Evolutionary conservation across 2,113 vertebrate genomes (phyloP), one percentile per base, ranked within the genome.

Genomic region (Speoplatyrhinus poulsoni): DNA sequence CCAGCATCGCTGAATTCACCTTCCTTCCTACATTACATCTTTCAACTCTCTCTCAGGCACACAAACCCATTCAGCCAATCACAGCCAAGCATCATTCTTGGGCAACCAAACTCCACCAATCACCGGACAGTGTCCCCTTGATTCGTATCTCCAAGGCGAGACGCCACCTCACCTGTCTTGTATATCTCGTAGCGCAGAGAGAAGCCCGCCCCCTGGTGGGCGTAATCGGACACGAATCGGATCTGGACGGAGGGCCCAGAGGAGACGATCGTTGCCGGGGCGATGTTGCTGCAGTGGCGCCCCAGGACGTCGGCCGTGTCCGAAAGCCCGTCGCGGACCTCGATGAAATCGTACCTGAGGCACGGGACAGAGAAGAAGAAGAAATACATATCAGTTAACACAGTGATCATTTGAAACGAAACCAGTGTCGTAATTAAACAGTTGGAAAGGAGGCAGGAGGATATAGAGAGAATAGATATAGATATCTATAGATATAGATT

Each of bases 181-280:
- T 95, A 96, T 92, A 99, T 99, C 93, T 99, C 98, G 0, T 99
- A 99, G 85, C 97, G 96, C 77, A 99, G 94, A 0, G 97, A 99
- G 93, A 99, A 99, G 70, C 98, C 98, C 0, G 97, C 97, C 10
- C 96, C 97, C 87, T 99, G 97, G 76, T 98, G 94, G 9, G 96
- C 97, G 0, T 99, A 99, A 89, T 99, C 98, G 0, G 98, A 98
- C 3, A 96, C 98, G 69, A 99, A 99, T 72, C 93, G 92, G 89
- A 99, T 98, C 69, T 95, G 95, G 12, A 99, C 92, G 69, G 92
- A 90, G 0, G 96, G 88, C 5, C 98, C 97, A 0, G 97, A 98
- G 6, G 98, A 99, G 66, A 95, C 94, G 90, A 99, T 97, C 13
- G 96, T 94, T 1, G 96, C 93, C 0, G 98, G 98, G 17, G 98